Conservation (phyloP, 2,888 invertebrate species). For the Harpalus rubripes region DNA sequence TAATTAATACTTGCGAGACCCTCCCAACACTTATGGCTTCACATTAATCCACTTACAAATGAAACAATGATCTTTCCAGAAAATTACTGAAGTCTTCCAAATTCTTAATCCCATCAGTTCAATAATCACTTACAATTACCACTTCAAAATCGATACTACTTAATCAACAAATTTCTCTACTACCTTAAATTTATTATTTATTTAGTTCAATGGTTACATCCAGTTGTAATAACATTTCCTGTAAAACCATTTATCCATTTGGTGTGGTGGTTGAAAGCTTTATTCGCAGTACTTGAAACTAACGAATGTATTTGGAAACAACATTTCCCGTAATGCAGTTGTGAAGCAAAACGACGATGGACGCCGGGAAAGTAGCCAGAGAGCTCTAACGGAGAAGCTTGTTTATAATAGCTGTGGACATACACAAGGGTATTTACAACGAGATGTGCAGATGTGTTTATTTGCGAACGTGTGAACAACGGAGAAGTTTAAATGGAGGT, state of each 20-base stretch:
- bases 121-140: background rate
- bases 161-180: background rate
- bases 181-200: too few species aligned
- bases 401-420: slow-evolving; percentile 38
- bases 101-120: slow-evolving; percentile 26
- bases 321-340: slow-evolving; percentile 48
- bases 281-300: slow-evolving; percentile 30
- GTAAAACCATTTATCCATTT: slow-evolving; percentile 22
- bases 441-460: background rate
- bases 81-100: slow-evolving; percentile 36
- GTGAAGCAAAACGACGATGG: slow-evolving; percentile 29
- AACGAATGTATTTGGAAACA: slow-evolving; percentile 48
- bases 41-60: slow-evolving; percentile 26
- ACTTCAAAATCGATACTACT: slow-evolving; percentile 2
- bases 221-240: background rate
- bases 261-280: slow-evolving; percentile 12
- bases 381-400: background rate
- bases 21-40: slow-evolving; percentile 11
- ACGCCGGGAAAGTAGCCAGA: slow-evolving; percentile 24
- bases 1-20: too few species aligned
- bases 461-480: background rate
- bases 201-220: too few species aligned
- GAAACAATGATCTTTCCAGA: slow-evolving; percentile 13
- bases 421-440: background rate
- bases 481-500: background rate